phyloP scores from a whole-genome alignment of 1,140 invertebrate genomes.

The Ectropis grisescens region DNA sequence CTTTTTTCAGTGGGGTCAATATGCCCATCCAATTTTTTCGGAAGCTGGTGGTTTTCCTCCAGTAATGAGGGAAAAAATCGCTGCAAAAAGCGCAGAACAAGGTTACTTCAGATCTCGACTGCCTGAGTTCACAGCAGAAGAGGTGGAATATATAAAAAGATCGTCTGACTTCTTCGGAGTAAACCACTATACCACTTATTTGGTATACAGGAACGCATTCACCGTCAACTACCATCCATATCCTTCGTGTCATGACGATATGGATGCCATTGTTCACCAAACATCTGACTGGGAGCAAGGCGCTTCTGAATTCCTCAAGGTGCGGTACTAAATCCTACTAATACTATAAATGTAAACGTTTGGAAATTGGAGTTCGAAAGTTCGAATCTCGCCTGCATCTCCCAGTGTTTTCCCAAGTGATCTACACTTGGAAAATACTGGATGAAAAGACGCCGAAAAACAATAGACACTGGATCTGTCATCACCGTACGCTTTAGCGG shows the following conservation, averaged over 20 bases:
- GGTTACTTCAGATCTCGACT: constrained; percentile 70
- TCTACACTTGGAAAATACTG: no score
- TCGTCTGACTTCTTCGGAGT: constrained; percentile 73
- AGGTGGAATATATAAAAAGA: constrained; percentile 71
- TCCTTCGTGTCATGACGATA: constrained; percentile 16
- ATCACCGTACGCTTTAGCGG: no score
- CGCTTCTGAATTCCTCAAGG: constrained; percentile 7
- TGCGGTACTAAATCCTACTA: no score
- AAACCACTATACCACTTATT: constrained; percentile 50
- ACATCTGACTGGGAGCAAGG: constrained; percentile 9
- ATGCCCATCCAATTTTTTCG: no score
- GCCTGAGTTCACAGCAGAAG: constrained; percentile 69
- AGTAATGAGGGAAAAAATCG: constrained; percentile 71
- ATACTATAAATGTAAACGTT: no score
- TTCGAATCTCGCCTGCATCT: no score
- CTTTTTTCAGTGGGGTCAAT: no score
- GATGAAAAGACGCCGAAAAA: no score
- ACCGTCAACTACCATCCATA: constrained; percentile 1
- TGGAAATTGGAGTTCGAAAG: no score
- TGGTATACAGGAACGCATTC: constrained; percentile 11
- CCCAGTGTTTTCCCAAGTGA: no score
- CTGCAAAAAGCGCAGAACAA: constrained; percentile 70
- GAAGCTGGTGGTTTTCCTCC: constrained; percentile 74
- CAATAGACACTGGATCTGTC: no score
- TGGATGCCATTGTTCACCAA: constrained; percentile 12